Conservation (phyloP, 2,888 invertebrate genomes). For the Epinotia bilunana region DNA sequence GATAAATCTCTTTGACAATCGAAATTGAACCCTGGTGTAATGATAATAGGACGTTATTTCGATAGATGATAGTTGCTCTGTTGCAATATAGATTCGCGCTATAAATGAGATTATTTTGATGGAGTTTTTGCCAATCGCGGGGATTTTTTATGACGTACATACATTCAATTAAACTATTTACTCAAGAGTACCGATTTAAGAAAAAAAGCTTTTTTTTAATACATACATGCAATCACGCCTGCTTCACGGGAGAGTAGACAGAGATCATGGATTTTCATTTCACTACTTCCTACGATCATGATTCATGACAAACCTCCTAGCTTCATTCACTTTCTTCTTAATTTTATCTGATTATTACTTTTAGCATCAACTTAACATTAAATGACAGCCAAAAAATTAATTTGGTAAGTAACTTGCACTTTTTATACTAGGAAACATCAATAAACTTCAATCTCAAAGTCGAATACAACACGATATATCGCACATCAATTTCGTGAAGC, state of each 20-base stretch:
- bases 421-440: conserved; percentile 25
- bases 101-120: neutral
- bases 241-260: no score
- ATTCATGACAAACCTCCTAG: no score
- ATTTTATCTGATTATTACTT: neutral
- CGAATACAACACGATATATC: conserved; percentile 31
- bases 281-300: no score
- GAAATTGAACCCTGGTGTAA: neutral
- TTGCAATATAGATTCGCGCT: neutral
- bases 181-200: no score
- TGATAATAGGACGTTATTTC: neutral
- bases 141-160: no score
- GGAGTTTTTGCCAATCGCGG: no score
- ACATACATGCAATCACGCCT: no score
- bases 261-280: no score
- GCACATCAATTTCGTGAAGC: conserved; percentile 22
- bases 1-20: neutral
- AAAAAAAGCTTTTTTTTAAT: no score
- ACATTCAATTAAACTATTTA: no score
- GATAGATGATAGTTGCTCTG: neutral
- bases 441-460: conserved; percentile 34
- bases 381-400: neutral
- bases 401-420: neutral
- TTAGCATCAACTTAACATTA: neutral
- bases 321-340: no score